Evolutionary conservation across 2,113 vertebrate genomes (phyloP), one percentile per base, ranked within the genome.

Genomic region (Corythoichthys intestinalis): DNA sequence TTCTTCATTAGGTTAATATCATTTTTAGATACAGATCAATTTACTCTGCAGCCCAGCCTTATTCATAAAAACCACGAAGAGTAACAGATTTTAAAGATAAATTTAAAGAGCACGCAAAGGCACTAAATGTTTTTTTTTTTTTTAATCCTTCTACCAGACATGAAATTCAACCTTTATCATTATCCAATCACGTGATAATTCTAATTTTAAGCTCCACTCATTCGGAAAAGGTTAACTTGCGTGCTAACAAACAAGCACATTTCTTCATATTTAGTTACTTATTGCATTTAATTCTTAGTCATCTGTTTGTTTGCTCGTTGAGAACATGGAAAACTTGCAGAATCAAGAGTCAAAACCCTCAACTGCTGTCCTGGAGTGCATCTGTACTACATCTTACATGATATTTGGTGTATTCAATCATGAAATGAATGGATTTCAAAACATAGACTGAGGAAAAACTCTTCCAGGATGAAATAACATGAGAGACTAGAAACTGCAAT

Each of bases 11-110:
- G 11, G 48, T 54, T 58, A 69, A 11, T 60, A n/a, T 46, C 9
- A 62, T 64, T 73, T 71, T 50, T 53, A 57, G 46, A 70, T 12
- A 4, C 41, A 48, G 49, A 20, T 41, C 12, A 9, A 67, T n/a
- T 13, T 14, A 39, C 28, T 71, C 9, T 13, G 8, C n/a, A 57
- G 20, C 17, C 20, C 1, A 34, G 41, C 47, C 14, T 35, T 52
- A 61, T 73, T 39, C 9, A 44, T 59, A 3, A 14, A 20, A 61
- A 44, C 41, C 41, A 44, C 9, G 6, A 44, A 44, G 6, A 28
- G 20, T n/a, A 10, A 54, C n/a, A 20, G 53, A 20, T 53, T 54
- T 44, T 44, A 44, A 52, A 52, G 50, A 52, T 17, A 52, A 17
- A 52, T 52, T 44, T 44, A 7, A 52, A 52, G 3, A 52, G 50